Evolutionary conservation across 2,888 invertebrate genomes (phyloP).

Genomic region (Drosophila paucipuncta): DNA sequence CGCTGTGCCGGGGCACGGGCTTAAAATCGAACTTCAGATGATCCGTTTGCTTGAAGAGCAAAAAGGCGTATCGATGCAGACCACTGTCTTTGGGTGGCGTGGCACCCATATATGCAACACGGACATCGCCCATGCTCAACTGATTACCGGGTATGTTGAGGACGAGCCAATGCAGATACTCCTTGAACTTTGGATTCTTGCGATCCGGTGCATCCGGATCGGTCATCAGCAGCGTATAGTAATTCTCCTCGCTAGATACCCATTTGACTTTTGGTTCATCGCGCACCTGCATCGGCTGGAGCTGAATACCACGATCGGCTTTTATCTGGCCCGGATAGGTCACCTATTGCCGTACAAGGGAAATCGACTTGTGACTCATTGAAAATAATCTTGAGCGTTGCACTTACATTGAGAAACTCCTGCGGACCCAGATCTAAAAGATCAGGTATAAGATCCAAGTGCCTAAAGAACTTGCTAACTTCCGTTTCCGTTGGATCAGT

Average conservation of each 20-base stretch:
- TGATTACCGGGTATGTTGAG: slow-evolving; percentile 92
- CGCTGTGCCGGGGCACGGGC: slow-evolving; percentile 70
- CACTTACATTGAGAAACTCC: slow-evolving; percentile 81
- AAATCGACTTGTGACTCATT: not conserved
- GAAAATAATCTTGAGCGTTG: not conserved
- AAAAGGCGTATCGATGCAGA: slow-evolving; percentile 91
- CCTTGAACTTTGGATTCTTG: slow-evolving; percentile 90
- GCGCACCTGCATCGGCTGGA: slow-evolving; percentile 88
- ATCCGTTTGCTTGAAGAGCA: slow-evolving; percentile 89
- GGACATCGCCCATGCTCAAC: slow-evolving; percentile 89
- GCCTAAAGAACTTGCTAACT: slow-evolving; percentile 80
- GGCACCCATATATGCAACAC: slow-evolving; percentile 92
- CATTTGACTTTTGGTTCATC: slow-evolving; percentile 61
- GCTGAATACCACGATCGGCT: slow-evolving; percentile 88
- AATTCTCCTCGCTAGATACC: slow-evolving; percentile 55
- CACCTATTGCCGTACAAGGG: slow-evolving; percentile 55
- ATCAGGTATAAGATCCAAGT: slow-evolving; percentile 83
- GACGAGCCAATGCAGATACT: slow-evolving; percentile 96
- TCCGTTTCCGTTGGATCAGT: slow-evolving; percentile 66
- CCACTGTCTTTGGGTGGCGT: slow-evolving; percentile 92
- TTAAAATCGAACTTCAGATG: slow-evolving; percentile 87
- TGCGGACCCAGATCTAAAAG: slow-evolving; percentile 81
- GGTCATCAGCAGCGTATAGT: slow-evolving; percentile 82
- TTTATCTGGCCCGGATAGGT: slow-evolving; percentile 83
- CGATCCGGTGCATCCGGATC: slow-evolving; percentile 96